phyloP scores from a whole-genome alignment of 92 coral and sea anemone species.

The Epizoanthus ramosus region DNA sequence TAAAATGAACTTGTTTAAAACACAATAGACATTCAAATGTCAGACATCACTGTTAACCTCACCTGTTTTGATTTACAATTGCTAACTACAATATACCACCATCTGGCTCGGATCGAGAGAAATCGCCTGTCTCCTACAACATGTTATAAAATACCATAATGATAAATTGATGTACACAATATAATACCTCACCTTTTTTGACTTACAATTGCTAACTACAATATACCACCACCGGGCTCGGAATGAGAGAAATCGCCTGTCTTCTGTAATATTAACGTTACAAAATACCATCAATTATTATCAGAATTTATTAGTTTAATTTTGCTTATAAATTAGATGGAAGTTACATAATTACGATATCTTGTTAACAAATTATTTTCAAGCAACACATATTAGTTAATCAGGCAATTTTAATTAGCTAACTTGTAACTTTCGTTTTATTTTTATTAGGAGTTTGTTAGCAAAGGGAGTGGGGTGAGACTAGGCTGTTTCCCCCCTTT shows the following conservation, averaged over 20 bases:
- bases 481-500: too few species aligned
- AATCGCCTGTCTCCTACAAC: conserved; percentile 81
- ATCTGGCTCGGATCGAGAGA: conserved; percentile 86
- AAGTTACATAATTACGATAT: too few species aligned
- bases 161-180: neutral
- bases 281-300: neutral
- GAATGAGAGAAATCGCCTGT: conserved; percentile 76
- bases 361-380: too few species aligned
- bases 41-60: neutral
- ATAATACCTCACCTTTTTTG: conserved; percentile 60
- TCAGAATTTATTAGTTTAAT: too few species aligned
- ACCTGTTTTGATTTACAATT: conserved; percentile 84
- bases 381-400: too few species aligned
- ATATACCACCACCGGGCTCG: conserved; percentile 99
- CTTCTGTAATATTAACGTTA: conserved; percentile 57
- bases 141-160: neutral
- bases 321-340: too few species aligned
- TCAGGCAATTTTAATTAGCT: too few species aligned
- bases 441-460: too few species aligned
- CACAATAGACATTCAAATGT: too few species aligned
- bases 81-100: conserved; percentile 96
- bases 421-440: too few species aligned
- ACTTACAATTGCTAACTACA: conserved; percentile 86
- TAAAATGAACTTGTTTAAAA: too few species aligned
- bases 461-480: too few species aligned